phyloP scores from a whole-genome alignment of 2,888 invertebrate species.

The Lycia hirtaria region DNA sequence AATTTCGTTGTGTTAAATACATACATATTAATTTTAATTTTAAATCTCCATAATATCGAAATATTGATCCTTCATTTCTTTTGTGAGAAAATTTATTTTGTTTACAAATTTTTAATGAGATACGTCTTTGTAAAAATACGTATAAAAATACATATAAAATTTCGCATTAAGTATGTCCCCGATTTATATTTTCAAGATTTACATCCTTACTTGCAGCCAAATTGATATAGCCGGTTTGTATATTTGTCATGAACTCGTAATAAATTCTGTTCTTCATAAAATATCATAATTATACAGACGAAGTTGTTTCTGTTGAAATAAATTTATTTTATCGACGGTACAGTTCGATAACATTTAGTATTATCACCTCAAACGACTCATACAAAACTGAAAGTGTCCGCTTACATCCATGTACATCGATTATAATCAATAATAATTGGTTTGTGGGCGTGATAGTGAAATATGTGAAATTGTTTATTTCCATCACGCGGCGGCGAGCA shows the following conservation, averaged over 20 bases:
- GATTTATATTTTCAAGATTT: no score
- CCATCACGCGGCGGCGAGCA: slow-evolving; percentile 84
- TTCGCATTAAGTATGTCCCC: no score
- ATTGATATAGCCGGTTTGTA: neutral
- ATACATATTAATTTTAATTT: no score
- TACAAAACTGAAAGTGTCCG: slow-evolving; percentile 10
- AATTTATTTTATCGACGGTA: neutral
- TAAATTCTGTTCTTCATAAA: neutral
- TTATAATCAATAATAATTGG: slow-evolving; percentile 42
- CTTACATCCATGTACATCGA: slow-evolving; percentile 24
- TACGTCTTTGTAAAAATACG: no score
- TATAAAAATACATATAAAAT: no score
- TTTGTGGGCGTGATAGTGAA: slow-evolving; percentile 51
- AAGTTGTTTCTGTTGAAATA: neutral
- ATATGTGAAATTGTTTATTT: slow-evolving; percentile 68
- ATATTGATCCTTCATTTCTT: no score
- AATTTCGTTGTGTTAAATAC: no score
- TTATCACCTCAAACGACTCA: slow-evolving; percentile 16
- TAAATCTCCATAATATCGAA: no score
- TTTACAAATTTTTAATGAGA: no score
- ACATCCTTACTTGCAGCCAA: neutral
- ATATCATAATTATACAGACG: neutral
- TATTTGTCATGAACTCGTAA: neutral
- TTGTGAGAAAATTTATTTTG: no score
- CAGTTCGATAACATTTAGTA: neutral